A percentile compares a stretch with the other conserved stretches of the same genome.
Conservation (phyloP, 2,797 vertebrate genomes). For the Liasis olivaceus region DNA sequence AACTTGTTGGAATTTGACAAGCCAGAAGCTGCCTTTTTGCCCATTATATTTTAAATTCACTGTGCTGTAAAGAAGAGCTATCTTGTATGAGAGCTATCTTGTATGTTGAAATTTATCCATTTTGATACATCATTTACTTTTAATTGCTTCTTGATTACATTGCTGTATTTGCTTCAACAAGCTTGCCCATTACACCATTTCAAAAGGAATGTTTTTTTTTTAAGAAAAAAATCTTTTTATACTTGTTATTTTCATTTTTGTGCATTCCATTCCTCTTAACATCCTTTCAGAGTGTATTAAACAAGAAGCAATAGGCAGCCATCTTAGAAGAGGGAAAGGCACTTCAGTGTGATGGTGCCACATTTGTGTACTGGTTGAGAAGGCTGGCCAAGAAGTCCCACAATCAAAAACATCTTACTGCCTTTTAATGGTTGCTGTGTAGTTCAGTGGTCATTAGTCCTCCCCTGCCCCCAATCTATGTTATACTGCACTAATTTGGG, state of each 20-base stretch:
- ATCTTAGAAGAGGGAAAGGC: neutral
- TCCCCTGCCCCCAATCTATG: neutral
- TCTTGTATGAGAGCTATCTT: neutral
- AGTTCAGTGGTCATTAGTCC: neutral
- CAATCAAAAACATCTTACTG: neutral
- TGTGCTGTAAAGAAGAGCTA: constrained; percentile 4
- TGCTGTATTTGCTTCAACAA: constrained; percentile 27
- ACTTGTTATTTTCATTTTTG: neutral
- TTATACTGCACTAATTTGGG: neutral
- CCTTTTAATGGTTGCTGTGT: neutral
- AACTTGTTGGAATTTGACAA: constrained; percentile 18
- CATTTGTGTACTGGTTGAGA: neutral
- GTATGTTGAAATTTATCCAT: constrained; percentile 12
- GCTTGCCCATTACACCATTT: constrained; percentile 18
- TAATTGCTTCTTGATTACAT: constrained; percentile 29
- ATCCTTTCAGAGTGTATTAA: neutral
- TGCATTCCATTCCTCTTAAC: neutral
- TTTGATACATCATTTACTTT: constrained; percentile 30
- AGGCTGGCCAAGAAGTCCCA: neutral
- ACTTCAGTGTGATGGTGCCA: neutral
- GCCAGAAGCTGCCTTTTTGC: constrained; percentile 4
- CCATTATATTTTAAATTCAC: constrained; percentile 12
- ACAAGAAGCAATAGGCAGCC: neutral
- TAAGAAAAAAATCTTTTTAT: neutral
- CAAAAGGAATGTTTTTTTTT: neutral